phyloP scores from a whole-genome alignment of 2,113 vertebrate genomes.

The Otolemur garnettii region DNA sequence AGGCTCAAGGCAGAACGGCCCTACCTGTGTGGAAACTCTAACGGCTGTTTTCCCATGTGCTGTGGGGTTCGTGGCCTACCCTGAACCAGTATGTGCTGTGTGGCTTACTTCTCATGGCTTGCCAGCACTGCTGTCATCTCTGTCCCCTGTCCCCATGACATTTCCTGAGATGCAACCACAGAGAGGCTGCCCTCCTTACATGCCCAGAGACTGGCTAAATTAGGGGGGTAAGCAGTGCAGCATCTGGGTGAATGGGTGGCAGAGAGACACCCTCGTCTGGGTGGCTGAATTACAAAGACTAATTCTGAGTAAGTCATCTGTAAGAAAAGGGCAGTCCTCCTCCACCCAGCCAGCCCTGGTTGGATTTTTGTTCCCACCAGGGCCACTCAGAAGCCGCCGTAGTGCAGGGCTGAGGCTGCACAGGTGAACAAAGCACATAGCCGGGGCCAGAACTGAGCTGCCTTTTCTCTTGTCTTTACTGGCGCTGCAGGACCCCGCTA shows the following conservation, averaged over 20 bases:
- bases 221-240: not conserved
- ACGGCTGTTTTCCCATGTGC: not conserved
- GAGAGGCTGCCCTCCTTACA: no score
- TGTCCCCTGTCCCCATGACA: not conserved
- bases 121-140: accelerated
- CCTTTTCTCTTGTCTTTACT: accelerated
- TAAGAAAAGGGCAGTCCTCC: not conserved
- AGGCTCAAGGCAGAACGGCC: not conserved
- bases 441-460: not conserved
- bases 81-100: accelerated
- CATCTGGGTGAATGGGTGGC: no score
- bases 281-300: not conserved
- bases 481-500: not conserved
- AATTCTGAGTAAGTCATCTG: not conserved
- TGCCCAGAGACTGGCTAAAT: not conserved
- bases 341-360: accelerated
- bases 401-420: not conserved
- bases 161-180: not conserved
- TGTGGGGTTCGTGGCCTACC: accelerated
- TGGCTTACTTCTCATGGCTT: accelerated
- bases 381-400: accelerated
- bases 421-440: accelerated
- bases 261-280: not conserved
- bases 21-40: not conserved
- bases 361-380: not conserved